Evolutionary conservation across 2,113 vertebrate genomes (phyloP).

Genomic region (Leucosticte australis): DNA sequence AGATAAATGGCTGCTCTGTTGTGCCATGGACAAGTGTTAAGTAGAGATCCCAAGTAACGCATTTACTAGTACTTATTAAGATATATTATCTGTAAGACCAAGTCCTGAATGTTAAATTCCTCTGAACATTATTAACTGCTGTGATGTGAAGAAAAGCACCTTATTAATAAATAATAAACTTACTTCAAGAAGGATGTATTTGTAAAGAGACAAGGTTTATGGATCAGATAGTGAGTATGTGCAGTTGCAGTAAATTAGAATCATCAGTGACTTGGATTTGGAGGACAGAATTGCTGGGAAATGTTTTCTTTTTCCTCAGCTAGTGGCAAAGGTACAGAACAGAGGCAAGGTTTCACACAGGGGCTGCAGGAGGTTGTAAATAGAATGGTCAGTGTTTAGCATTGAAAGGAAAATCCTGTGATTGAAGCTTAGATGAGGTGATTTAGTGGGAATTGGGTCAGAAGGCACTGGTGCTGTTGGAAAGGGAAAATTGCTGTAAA

Average conservation of each 20-base stretch:
- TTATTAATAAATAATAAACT: neutral
- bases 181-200: neutral
- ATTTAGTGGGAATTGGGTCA: slow-evolving; percentile 56
- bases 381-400: neutral
- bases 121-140: neutral
- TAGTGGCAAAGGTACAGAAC: neutral
- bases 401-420: neutral
- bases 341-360: neutral
- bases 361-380: neutral
- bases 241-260: neutral
- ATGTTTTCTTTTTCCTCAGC: neutral
- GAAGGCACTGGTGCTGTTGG: slow-evolving; percentile 9
- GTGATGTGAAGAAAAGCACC: neutral
- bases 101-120: neutral
- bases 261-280: neutral
- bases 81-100: neutral
- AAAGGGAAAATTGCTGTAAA: slow-evolving; percentile 18
- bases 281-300: neutral
- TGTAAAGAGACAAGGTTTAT: neutral
- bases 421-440: slow-evolving; percentile 1
- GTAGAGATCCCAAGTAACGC: neutral
- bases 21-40: neutral
- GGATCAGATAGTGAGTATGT: neutral
- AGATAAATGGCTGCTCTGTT: neutral
- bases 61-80: neutral